A percentile compares a stretch with the other conserved stretches of the same genome.
These are phyloP conservation scores for Catamblyrhynchus diadema DNA, from an alignment of 2,797 vertebrate genomes.

Conservation along the genomic window DNA sequence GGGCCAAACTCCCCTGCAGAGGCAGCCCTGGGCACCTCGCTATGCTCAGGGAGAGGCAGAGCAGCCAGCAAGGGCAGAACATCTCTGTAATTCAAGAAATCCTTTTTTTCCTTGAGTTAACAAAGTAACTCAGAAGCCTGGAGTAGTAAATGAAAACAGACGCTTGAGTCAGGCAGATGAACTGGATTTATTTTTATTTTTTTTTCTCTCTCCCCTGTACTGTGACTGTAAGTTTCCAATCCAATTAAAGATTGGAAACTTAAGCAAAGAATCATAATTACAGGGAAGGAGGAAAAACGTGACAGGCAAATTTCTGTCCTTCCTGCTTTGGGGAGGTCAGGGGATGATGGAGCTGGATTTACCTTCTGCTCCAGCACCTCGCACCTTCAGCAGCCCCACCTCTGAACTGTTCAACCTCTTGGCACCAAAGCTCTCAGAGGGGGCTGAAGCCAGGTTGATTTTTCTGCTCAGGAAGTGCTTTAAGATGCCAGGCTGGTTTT, in stretches of 20 bases:
- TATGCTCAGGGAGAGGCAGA: background rate
- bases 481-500: background rate
- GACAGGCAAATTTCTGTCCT: conserved; percentile 2
- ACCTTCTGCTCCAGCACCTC: background rate
- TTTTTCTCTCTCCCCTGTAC: background rate
- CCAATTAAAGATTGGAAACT: conserved; percentile 58
- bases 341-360: background rate
- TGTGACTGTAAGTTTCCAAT: conserved; percentile 52
- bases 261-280: conserved; percentile 26
- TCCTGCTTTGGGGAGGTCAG: background rate
- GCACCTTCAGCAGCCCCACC: background rate
- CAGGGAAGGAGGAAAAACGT: conserved; percentile 23
- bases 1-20: conserved; percentile 23
- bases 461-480: background rate
- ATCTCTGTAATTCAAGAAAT: background rate
- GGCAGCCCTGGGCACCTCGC: background rate
- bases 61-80: background rate
- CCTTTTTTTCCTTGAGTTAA: background rate
- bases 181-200: background rate
- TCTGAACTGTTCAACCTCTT: background rate
- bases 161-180: conserved; percentile 27
- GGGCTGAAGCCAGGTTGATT: background rate
- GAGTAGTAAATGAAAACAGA: conserved; percentile 55
- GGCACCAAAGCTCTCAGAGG: background rate
- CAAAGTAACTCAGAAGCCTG: conserved; percentile 19